Evolutionary conservation across 1,140 invertebrate genomes (phyloP).

Genomic region (Popillia japonica): DNA sequence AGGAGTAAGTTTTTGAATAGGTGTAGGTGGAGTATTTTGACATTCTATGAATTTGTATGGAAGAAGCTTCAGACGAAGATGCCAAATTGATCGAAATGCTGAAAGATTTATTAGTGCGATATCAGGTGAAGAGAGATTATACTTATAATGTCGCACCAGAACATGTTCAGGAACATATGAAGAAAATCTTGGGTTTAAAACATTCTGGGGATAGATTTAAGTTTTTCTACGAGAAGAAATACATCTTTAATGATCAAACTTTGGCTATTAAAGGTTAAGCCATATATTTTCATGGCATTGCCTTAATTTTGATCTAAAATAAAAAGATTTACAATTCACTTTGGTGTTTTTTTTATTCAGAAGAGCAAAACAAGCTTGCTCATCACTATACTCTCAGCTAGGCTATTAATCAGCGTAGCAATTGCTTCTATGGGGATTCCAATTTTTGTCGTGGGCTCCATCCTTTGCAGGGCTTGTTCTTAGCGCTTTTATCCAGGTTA

Average conservation of each 20-base stretch:
- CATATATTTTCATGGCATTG: not conserved
- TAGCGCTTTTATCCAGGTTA: too few relatives aligned
- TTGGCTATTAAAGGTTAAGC: not conserved
- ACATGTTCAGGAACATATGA: not conserved
- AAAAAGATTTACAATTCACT: too few relatives aligned
- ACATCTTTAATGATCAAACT: not conserved
- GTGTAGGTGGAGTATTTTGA: too few relatives aligned
- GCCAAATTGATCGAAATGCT: not conserved
- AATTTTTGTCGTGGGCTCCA: too few relatives aligned
- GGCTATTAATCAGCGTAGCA: too few relatives aligned
- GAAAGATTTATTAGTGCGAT: not conserved
- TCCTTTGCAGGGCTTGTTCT: too few relatives aligned
- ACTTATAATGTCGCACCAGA: not conserved
- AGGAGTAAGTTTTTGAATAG: conserved; percentile 1
- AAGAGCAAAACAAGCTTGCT: too few relatives aligned
- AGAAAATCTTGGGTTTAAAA: not conserved
- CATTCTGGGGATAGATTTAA: conserved; percentile 6
- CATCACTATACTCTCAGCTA: too few relatives aligned
- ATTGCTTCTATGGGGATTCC: too few relatives aligned
- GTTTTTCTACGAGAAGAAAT: conserved; percentile 13
- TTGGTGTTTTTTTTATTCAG: too few relatives aligned
- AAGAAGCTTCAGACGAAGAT: conserved; percentile 4
- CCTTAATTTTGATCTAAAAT: not conserved
- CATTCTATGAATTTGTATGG: not conserved
- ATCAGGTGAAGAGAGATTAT: conserved; percentile 9